Evolutionary conservation across 30 jellyfish, hydroid and myxozoan species (phyloP).

Genomic region (Nemopilema nomurai): DNA sequence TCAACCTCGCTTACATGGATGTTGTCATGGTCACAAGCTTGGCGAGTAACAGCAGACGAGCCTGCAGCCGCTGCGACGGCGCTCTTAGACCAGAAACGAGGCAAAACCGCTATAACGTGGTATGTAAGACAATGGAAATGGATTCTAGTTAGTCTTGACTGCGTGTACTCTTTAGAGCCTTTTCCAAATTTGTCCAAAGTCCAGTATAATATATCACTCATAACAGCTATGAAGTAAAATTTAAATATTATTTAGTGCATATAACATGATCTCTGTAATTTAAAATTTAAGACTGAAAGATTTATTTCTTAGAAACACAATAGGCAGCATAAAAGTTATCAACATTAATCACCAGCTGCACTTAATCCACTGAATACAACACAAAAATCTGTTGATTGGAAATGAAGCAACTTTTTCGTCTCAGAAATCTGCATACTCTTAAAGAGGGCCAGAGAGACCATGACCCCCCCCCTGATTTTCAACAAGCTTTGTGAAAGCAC

Average conservation of each 20-base stretch:
- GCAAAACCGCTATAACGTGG: conserved; percentile 77
- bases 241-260: not conserved
- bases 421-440: too few relatives aligned
- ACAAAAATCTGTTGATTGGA: too few relatives aligned
- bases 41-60: conserved; percentile 82
- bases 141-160: conserved; percentile 80
- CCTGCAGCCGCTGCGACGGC: conserved; percentile 96
- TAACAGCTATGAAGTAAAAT: conserved; percentile 54
- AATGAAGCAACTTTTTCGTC: too few relatives aligned
- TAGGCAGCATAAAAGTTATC: too few relatives aligned
- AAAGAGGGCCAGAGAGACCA: too few relatives aligned
- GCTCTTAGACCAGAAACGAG: conserved; percentile 71
- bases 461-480: too few relatives aligned
- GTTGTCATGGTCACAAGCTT: conserved; percentile 85
- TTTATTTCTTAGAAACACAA: too few relatives aligned
- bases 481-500: too few relatives aligned
- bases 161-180: conserved; percentile 25
- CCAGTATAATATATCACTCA: conserved; percentile 85
- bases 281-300: too few relatives aligned
- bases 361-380: too few relatives aligned
- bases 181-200: conserved; percentile 65
- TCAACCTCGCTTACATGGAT: conserved; percentile 65
- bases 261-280: too few relatives aligned
- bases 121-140: conserved; percentile 86
- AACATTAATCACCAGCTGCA: too few relatives aligned